phyloP scores from a whole-genome alignment of 2,113 vertebrate species.

The Apeltes quadracus region DNA sequence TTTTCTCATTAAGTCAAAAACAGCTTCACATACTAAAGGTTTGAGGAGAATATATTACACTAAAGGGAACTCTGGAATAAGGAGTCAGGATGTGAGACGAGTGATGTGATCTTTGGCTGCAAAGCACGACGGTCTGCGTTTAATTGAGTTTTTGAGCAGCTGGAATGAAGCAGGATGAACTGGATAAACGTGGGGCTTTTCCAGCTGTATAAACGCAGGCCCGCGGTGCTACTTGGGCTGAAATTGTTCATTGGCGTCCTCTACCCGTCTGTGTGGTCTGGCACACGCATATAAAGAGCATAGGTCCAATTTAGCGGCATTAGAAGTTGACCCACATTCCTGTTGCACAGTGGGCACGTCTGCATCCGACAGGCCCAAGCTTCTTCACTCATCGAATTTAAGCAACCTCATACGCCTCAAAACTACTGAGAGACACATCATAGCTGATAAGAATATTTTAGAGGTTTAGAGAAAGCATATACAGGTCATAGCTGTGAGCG shows the following conservation, averaged over 20 bases:
- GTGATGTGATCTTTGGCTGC: constrained; percentile 55
- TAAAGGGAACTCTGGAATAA: constrained; percentile 34
- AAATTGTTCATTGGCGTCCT: constrained; percentile 36
- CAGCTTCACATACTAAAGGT: constrained; percentile 22
- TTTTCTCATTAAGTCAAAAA: constrained; percentile 62
- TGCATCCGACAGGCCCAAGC: constrained; percentile 24
- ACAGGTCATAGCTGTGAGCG: constrained; percentile 1
- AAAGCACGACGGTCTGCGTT: constrained; percentile 47
- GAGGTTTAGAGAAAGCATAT: background rate
- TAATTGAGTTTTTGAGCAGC: constrained; percentile 58
- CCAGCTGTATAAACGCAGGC: constrained; percentile 41
- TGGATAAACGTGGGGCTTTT: constrained; percentile 41
- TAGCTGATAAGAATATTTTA: background rate
- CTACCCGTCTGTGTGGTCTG: constrained; percentile 28
- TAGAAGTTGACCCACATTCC: constrained; percentile 65
- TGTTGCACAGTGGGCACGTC: constrained; percentile 38
- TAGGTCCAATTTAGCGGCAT: constrained; percentile 54
- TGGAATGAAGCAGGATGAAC: constrained; percentile 49
- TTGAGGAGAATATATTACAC: constrained; percentile 55
- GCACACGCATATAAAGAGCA: constrained; percentile 27
- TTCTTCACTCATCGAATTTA: constrained; percentile 21
- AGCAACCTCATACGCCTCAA: constrained; percentile 2
- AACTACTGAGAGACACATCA: constrained; percentile 8
- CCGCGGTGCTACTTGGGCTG: constrained; percentile 37
- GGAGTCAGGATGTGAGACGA: constrained; percentile 50